These are phyloP conservation scores for Callorhinus ursinus DNA, from an alignment of 2,113 vertebrate species.

Conservation along the genomic window DNA sequence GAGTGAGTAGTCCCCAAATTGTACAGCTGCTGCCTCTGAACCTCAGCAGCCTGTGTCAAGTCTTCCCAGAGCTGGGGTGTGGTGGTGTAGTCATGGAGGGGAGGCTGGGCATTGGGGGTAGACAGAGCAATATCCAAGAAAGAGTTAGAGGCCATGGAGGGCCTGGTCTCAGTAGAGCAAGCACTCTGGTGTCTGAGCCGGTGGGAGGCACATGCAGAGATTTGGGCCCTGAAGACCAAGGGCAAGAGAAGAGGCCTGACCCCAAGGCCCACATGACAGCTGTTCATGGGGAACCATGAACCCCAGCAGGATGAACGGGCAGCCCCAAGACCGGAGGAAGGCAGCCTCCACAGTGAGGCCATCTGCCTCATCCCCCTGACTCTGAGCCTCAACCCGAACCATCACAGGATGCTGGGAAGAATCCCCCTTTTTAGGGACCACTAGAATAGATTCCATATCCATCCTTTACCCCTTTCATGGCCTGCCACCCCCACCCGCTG, in stretches of 20 bases:
- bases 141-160: too few relatives aligned
- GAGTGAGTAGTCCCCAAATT: not conserved
- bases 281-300: not conserved
- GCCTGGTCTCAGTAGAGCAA: not conserved
- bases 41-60: not conserved
- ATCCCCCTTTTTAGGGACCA: not conserved
- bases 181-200: not conserved
- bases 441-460: not conserved
- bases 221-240: too few relatives aligned
- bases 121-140: not conserved
- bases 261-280: not conserved
- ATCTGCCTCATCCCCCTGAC: not conserved
- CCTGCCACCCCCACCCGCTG: not conserved
- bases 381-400: not conserved
- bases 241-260: not conserved
- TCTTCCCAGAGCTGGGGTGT: not conserved
- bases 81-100: too few relatives aligned
- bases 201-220: not conserved
- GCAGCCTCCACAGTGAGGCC: not conserved
- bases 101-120: not conserved
- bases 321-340: not conserved
- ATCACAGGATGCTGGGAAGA: not conserved
- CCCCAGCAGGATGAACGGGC: not conserved
- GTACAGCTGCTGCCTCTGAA: not conserved
- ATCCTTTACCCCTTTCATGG: not conserved